phyloP scores from a whole-genome alignment of 1,140 invertebrate species.

The Cotesia glomerata region DNA sequence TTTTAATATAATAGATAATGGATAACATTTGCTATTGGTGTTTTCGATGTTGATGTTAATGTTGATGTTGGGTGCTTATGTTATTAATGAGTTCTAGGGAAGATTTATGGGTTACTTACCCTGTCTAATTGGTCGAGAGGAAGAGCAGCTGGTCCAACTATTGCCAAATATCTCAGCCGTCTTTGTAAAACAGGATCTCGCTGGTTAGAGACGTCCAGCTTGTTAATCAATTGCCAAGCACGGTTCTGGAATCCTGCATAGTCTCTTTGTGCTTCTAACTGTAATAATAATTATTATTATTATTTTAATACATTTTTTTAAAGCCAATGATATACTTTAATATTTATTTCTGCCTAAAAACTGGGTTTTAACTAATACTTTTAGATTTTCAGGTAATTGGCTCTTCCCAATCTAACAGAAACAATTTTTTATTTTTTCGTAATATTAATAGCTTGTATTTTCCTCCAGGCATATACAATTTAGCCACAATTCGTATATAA shows the following conservation, averaged over 20 bases:
- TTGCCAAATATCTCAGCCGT: constrained; percentile 78
- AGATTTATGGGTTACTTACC: constrained; percentile 64
- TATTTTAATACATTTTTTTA: no score
- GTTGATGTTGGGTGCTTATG: background rate
- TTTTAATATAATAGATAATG: background rate
- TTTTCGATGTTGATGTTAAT: background rate
- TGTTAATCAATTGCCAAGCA: constrained; percentile 75
- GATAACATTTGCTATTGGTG: background rate
- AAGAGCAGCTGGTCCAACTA: constrained; percentile 83
- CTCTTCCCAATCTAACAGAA: no score
- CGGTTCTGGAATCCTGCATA: constrained; percentile 82
- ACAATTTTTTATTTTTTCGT: no score
- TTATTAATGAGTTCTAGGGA: constrained; percentile 1
- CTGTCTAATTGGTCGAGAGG: constrained; percentile 82
- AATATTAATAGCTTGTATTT: no score
- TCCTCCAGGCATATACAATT: no score
- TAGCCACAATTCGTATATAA: no score
- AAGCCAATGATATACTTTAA: background rate
- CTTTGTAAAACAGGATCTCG: constrained; percentile 74
- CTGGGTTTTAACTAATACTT: no score
- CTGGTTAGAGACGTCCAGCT: constrained; percentile 69
- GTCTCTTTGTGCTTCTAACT: constrained; percentile 77
- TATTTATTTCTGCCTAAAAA: no score
- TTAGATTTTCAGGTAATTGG: no score
- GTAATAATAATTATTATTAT: constrained; percentile 35